phyloP scores from a whole-genome alignment of 2,113 vertebrate species.

The Neogobius melanostomus region DNA sequence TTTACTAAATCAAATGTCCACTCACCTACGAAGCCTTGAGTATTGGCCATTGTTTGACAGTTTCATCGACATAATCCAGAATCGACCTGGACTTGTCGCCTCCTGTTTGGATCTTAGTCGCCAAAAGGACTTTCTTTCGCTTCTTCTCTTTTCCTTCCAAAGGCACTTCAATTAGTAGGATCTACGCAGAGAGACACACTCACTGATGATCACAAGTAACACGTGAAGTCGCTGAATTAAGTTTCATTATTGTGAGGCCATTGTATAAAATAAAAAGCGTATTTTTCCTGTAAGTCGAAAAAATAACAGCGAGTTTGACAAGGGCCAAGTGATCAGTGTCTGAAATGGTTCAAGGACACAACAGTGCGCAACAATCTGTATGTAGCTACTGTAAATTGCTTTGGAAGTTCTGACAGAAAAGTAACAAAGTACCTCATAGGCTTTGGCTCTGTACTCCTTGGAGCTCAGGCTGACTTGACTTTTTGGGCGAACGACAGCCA shows the following conservation, averaged over 20 bases:
- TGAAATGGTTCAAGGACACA: too few species aligned
- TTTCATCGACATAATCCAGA: slow-evolving; percentile 92
- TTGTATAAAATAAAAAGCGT: too few species aligned
- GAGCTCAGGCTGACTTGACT: slow-evolving; percentile 93
- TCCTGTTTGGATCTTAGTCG: slow-evolving; percentile 85
- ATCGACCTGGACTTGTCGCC: slow-evolving; percentile 89
- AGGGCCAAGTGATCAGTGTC: too few species aligned
- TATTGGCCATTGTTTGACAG: slow-evolving; percentile 90
- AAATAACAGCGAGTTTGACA: too few species aligned
- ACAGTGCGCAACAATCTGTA: too few species aligned
- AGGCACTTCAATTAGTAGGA: slow-evolving; percentile 94
- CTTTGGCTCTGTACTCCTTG: slow-evolving; percentile 95
- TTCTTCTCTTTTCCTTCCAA: slow-evolving; percentile 98
- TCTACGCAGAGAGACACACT: slow-evolving; percentile 69
- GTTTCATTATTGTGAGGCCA: too few species aligned
- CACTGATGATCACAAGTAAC: too few species aligned
- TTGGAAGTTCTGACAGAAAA: background rate
- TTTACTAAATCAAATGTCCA: too few species aligned
- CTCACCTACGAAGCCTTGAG: slow-evolving; percentile 93
- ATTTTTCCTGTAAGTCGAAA: too few species aligned
- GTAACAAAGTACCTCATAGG: slow-evolving; percentile 86
- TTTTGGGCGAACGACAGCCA: slow-evolving; percentile 97
- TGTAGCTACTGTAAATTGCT: too few species aligned
- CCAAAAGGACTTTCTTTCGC: slow-evolving; percentile 90
- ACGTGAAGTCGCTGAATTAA: too few species aligned